Conservation (phyloP, 2,113 vertebrate genomes). For the Salvelinus sp. region DNA sequence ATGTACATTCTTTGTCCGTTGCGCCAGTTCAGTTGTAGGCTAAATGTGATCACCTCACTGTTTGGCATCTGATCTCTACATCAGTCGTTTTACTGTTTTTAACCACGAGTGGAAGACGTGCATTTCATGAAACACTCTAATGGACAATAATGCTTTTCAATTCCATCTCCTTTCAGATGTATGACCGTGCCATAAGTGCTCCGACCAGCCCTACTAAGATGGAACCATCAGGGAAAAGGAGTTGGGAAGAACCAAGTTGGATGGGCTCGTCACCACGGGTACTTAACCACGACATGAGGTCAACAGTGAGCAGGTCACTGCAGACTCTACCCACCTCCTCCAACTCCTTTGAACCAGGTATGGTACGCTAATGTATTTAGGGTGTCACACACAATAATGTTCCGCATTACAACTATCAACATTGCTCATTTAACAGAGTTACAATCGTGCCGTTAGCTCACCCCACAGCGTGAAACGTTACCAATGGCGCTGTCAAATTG, state of each 20-base stretch:
- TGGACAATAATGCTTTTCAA: not conserved
- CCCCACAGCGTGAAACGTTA: too few species aligned
- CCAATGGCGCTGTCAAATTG: too few species aligned
- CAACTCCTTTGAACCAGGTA: slow-evolving; percentile 77
- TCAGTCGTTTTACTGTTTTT: not conserved
- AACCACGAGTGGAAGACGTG: too few species aligned
- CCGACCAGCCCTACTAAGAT: slow-evolving; percentile 94
- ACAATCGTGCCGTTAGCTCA: too few species aligned
- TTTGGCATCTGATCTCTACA: too few species aligned
- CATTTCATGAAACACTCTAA: too few species aligned
- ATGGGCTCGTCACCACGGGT: slow-evolving; percentile 89
- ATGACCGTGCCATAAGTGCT: slow-evolving; percentile 91
- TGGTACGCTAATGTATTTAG: not conserved
- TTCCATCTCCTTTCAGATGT: slow-evolving; percentile 80
- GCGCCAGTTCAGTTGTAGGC: not conserved
- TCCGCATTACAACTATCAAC: too few species aligned
- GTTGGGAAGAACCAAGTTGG: slow-evolving; percentile 98
- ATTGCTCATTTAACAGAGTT: too few species aligned
- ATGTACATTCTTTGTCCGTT: not conserved
- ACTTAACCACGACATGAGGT: slow-evolving; percentile 88
- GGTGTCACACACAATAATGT: too few species aligned
- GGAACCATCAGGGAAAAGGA: slow-evolving; percentile 84
- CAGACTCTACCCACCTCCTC: slow-evolving; percentile 88
- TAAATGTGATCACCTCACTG: not conserved
- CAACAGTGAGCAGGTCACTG: slow-evolving; percentile 87